Evolutionary conservation across 2,888 invertebrate genomes (phyloP), one percentile per base, ranked within the genome.

Genomic region (Cheilosia soror): DNA sequence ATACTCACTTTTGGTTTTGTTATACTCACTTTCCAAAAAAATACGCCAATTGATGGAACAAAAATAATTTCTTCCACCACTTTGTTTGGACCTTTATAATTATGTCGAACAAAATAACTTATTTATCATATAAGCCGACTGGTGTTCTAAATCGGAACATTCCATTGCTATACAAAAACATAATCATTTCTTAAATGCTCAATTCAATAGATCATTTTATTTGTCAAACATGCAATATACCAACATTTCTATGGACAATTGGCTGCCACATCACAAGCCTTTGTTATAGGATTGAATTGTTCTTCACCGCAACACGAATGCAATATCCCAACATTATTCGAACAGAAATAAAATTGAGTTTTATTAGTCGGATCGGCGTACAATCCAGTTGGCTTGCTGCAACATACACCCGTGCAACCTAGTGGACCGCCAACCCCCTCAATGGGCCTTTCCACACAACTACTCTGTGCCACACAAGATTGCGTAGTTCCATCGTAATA

Each of bases 401-500:
- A 75, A 6, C 80, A 80, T 15, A 68, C 11, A 68, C 73, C 80
- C 20, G 29, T 20, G 11, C 73, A 80, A 25, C 68, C 80, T 1
- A 25, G 29, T 1, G 80, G 62, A n/a, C 66, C 72, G 47, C 51
- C 65, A 0, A 65, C 4, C 13, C 58, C 37, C 33, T 40, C 31
- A 66, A 79, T 79, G 0, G 51, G 31, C 4, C 77, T 60, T 13
- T 89, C 89, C n/a, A 89, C 60, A 79, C 91, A 91, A 0, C 89
- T 90, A 0, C 88, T 89, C 40, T 89, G 88, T 20, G 88, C 87
- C 5, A 89, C 89, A 75, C 91, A 91, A 4, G 57, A 85, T 20
- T 88, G 87, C 1, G 65, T 68, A 31, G 78, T 68, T 5, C 88
- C 71, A 66, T 91, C 90, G 82, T 87, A 91, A 5, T 83, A 89